Conservation (phyloP, 2,797 vertebrate species). For the Darevskia nairensis region DNA sequence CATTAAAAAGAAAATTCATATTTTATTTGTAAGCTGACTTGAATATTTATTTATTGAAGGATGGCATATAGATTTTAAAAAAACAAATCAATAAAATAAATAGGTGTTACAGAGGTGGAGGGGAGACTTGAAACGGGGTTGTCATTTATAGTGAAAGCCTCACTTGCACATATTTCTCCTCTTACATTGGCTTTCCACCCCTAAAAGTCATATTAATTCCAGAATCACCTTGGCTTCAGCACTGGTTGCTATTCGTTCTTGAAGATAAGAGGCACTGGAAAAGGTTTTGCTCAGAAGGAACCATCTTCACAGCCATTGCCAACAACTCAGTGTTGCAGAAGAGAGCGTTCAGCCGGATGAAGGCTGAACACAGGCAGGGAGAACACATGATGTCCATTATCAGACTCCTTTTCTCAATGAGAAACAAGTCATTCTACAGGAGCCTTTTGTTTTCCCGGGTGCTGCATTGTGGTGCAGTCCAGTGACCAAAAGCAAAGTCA, state of each 20-base stretch:
- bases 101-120: too few species aligned
- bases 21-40: not conserved
- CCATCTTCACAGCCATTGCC: not conserved
- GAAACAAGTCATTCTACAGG: conserved; percentile 24
- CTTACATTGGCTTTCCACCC: not conserved
- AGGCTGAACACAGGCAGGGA: conserved; percentile 33
- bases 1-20: not conserved
- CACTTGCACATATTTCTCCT: not conserved
- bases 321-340: not conserved
- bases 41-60: not conserved
- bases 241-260: conserved; percentile 9
- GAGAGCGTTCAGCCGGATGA: not conserved
- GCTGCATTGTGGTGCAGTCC: not conserved
- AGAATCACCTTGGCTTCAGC: conserved; percentile 5
- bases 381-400: not conserved
- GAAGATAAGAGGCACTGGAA: conserved; percentile 4
- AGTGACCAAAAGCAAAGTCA: not conserved
- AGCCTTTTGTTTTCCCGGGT: conserved; percentile 2
- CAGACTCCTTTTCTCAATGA: conserved; percentile 23
- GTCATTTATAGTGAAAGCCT: not conserved
- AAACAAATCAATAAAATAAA: not conserved
- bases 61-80: not conserved
- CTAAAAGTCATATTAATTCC: not conserved
- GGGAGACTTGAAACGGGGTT: not conserved
- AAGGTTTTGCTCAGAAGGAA: rapidly evolving